Conservation (phyloP, 2,888 invertebrate genomes). For the Sicus ferrugineus region DNA sequence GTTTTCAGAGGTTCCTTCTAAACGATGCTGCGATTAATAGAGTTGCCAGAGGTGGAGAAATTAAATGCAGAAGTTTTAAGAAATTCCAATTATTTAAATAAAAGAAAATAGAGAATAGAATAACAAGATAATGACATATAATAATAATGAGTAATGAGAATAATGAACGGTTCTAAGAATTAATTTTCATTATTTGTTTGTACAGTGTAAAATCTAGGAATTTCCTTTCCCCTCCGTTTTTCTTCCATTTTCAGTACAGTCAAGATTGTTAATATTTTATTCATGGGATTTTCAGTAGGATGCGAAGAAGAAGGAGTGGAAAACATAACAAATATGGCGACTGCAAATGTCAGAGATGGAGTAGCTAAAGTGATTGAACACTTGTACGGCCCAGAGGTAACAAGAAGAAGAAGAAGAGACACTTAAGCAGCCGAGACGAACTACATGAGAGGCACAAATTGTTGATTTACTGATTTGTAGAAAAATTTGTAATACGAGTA, state of each 20-base stretch:
- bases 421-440: background rate
- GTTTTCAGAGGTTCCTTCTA: too few species aligned
- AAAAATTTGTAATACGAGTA: slow-evolving; percentile 21
- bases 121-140: too few species aligned
- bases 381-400: background rate
- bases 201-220: too few species aligned
- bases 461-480: slow-evolving; percentile 25
- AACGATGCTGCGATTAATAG: too few species aligned
- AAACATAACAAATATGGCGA: slow-evolving; percentile 14
- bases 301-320: slow-evolving; percentile 4
- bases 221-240: background rate
- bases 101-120: too few species aligned
- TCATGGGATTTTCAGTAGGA: slow-evolving; percentile 4
- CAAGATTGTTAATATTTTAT: slow-evolving; percentile 21
- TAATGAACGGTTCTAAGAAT: too few species aligned
- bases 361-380: background rate
- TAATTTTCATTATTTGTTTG: too few species aligned
- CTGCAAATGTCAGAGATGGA: background rate
- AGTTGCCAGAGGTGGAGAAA: too few species aligned
- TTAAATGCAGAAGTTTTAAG: too few species aligned
- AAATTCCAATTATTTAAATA: too few species aligned
- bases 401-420: background rate
- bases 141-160: too few species aligned
- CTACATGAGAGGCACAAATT: background rate
- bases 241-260: background rate